Evolutionary conservation across 2,797 vertebrate species (phyloP).

Genomic region (Scolopax bukidnonensis): DNA sequence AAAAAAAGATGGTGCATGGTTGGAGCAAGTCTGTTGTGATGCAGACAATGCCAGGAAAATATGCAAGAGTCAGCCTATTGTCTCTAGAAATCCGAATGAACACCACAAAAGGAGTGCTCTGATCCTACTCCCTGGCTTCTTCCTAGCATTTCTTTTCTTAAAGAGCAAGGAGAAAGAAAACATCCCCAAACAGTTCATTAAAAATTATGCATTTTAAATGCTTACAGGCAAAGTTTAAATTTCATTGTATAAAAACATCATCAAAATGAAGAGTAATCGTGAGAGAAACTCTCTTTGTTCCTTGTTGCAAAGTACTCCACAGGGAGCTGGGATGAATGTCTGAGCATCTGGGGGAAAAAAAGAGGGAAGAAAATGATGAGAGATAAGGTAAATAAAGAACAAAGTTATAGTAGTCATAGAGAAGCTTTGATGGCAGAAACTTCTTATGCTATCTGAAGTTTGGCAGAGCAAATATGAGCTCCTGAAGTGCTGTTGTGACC

Average conservation of each 20-base stretch:
- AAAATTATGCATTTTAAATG: neutral
- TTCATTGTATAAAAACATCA: neutral
- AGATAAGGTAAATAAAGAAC: neutral
- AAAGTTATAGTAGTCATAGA: neutral
- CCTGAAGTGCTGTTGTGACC: neutral
- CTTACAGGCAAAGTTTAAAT: neutral
- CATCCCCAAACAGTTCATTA: neutral
- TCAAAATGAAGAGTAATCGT: neutral
- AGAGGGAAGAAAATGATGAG: neutral
- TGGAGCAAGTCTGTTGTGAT: neutral
- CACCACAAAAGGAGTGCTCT: neutral
- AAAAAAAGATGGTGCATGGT: neutral
- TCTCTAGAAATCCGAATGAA: neutral
- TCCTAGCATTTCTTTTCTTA: neutral
- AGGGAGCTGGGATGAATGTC: neutral
- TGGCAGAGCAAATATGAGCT: neutral
- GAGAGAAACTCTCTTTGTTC: neutral
- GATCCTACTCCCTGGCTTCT: neutral
- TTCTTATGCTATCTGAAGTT: neutral
- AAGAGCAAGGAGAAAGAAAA: neutral
- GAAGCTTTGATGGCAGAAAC: neutral
- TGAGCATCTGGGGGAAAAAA: neutral
- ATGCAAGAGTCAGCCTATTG: neutral
- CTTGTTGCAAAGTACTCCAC: neutral
- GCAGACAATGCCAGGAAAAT: neutral